Base-by-base conservation (phyloP, 2,113 vertebrate species). In the Nycticebus coucang region DNA sequence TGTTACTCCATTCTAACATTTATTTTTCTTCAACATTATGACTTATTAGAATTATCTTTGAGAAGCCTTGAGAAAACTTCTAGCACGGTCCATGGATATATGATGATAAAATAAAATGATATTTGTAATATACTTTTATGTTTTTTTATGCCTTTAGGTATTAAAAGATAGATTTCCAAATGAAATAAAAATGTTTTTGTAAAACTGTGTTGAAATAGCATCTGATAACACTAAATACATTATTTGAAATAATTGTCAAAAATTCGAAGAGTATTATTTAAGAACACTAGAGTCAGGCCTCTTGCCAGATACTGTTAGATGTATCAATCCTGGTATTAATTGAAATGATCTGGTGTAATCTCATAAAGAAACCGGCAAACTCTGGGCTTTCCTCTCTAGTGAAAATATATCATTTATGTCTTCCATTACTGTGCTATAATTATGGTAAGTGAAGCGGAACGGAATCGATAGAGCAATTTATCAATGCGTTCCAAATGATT, bases 371-470 rank as follows among this genome's bases (percentile, higher is more conserved):
- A 98, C 98, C 98, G 98, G 98, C 98, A 98, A 98, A 98, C 97
- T 98, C 98, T 97, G 98, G 98, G 97, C 98, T 98, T 99, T 98
- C 98, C 98, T 98, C 98, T 98, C 97, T 98, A 98, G 98, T 98
- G 98, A 98, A 98, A 98, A 98, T 98, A 98, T 99, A 99, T 98
- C 98, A 98, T 98, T 99, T 98, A 98, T 99, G 98, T 99, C 99
- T 99, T 99, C 99, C 99, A 99, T 99, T 99, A 99, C 98, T 95
- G 98, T 98, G 98, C 99, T 99, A 99, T 99, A 99, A 99, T 99
- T 99, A 99, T 99, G 99, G 98, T 99, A 99, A 99, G 99, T 99
- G 99, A 99, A 99, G 99, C 99, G 98, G 99, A 99, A 98, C 98
- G 66, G 97, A 98, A 99, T 99, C 99, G 98, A 99, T 99, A 99